Base-by-base conservation (phyloP, 2,888 invertebrate genomes). In the Seladonia tumulorum region DNA sequence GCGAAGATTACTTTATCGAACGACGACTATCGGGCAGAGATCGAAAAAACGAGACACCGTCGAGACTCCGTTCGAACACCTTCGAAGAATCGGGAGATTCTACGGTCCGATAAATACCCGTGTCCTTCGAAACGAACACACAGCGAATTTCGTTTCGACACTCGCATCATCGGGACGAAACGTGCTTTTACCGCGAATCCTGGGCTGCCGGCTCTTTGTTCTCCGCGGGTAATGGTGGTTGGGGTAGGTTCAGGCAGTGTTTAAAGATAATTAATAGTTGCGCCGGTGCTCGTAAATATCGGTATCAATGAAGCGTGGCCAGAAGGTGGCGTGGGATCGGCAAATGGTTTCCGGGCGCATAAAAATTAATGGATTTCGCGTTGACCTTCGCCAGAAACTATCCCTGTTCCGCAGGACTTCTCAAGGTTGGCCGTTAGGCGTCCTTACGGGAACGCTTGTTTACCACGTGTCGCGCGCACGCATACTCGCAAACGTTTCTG, bases 251-350 rank as follows among this genome's bases (percentile, higher is more conserved):
- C 85, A 70, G 87, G 74, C 88, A 89, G 85, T 81, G 87, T 92
- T 90, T 89, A 87, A 87, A 86, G 87, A 89, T 93, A 93, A 94
- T 94, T 93, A 93, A 93, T 92, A 93, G 93, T 90, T 93, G 89
- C 90, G 88, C 89, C 89, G 88, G 76, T 84, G 82, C 87, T 90
- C 89, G 90, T 91, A 91, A 93, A 90, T 91, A 91, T 89, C 89
- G 89, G 87, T 89, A 91, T 91, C 91, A 93, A 92, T 91, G 92
- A 90, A 91, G 91, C 91, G 91, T 92, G 87, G 90, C 88, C 72
- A 71, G 85, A 86, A 83, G 81, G 84, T 88, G 87, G 87, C 86
- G 85, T 88, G 85, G 89, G 88, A 88, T 88, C 88, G 81, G 76
- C 81, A 87, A 91, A 90, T 89, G 87, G 90, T 90, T 91, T 92